Conservation (phyloP, 1,140 invertebrate genomes). For the Drusus annulatus region DNA sequence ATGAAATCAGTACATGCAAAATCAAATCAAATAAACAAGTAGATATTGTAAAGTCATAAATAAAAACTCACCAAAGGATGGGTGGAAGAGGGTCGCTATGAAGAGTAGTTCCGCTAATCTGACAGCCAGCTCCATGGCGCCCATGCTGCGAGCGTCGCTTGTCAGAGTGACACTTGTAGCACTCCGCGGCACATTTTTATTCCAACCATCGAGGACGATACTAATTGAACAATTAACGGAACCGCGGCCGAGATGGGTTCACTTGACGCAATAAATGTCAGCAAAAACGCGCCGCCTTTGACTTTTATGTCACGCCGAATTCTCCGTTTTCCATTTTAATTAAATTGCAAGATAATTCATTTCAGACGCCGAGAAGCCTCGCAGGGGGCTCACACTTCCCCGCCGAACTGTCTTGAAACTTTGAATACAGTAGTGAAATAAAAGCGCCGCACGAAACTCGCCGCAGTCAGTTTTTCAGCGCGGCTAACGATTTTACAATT, state of each 20-base stretch:
- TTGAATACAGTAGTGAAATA: slow-evolving; percentile 3
- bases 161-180: neutral
- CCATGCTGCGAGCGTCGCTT: slow-evolving; percentile 19
- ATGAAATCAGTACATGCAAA: too few species aligned
- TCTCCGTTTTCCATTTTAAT: slow-evolving; percentile 38
- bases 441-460: slow-evolving; percentile 3
- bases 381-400: neutral
- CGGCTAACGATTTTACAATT: slow-evolving; percentile 19
- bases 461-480: slow-evolving; percentile 13
- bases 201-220: neutral
- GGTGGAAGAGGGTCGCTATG: slow-evolving; percentile 40
- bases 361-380: neutral
- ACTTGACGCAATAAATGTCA: neutral
- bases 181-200: neutral
- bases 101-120: slow-evolving; percentile 48
- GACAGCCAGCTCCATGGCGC: slow-evolving; percentile 4
- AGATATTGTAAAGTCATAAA: too few species aligned
- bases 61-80: slow-evolving; percentile 46
- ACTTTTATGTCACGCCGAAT: slow-evolving; percentile 37
- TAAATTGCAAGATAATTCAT: slow-evolving; percentile 19
- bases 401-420: neutral
- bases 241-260: neutral
- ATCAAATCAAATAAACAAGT: too few species aligned
- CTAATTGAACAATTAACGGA: slow-evolving; percentile 9
- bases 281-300: neutral